phyloP scores from a whole-genome alignment of 1,140 invertebrate species.

The Trichomalopsis sarcophagae region DNA sequence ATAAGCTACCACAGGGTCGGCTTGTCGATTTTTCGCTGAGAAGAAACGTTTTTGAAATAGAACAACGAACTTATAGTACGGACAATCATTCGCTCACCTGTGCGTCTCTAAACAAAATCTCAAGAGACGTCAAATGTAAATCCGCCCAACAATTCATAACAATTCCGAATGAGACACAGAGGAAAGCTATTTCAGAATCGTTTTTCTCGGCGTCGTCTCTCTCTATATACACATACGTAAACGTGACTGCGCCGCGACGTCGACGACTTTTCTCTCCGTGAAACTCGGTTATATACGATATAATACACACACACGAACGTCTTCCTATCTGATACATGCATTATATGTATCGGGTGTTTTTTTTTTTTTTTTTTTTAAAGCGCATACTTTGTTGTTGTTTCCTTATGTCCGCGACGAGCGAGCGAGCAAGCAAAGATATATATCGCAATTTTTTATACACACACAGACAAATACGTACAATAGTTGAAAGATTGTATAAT shows the following conservation, averaged over 20 bases:
- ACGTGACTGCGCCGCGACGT: conserved; percentile 34
- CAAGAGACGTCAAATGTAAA: background rate
- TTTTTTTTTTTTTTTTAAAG: background rate
- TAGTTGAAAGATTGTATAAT: background rate
- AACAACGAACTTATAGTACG: background rate
- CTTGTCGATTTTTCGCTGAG: conserved; percentile 31
- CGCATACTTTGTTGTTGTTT: background rate
- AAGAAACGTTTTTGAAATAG: conserved; percentile 38
- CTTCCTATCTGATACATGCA: conserved; percentile 33
- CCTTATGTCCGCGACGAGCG: background rate
- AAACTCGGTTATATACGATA: background rate
- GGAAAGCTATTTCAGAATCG: conserved; percentile 37
- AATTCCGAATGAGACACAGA: background rate
- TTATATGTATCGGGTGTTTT: background rate
- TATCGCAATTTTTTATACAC: background rate
- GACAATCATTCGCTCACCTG: background rate
- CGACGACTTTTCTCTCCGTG: conserved; percentile 29
- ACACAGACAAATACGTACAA: background rate
- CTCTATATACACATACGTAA: background rate
- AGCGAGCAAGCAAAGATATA: conserved; percentile 5
- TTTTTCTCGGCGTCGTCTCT: conserved; percentile 27
- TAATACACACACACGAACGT: conserved; percentile 26
- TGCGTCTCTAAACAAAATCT: too few relatives aligned
- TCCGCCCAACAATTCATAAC: too few relatives aligned
- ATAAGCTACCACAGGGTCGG: conserved; percentile 47